phyloP scores from a whole-genome alignment of 2,797 vertebrate genomes.

The Gymnocypris eckloni region DNA sequence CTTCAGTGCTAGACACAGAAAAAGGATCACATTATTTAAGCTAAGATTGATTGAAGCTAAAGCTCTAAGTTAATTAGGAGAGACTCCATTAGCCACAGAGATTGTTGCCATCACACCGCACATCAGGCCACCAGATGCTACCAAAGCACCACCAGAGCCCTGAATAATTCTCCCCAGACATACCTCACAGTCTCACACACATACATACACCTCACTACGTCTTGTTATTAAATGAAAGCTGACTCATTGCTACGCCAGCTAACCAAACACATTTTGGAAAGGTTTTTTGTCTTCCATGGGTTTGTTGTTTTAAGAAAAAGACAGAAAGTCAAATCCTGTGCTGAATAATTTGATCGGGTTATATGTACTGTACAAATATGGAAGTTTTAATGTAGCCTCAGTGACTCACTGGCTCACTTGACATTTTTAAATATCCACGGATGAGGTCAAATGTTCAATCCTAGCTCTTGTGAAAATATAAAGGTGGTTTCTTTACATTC shows the following conservation, averaged over 20 bases:
- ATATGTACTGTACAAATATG: conserved; percentile 20
- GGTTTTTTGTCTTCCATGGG: not conserved
- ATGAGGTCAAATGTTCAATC: not conserved
- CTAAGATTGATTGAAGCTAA: not conserved
- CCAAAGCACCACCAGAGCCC: conserved; percentile 25
- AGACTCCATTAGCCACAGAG: conserved; percentile 19
- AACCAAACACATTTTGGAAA: conserved; percentile 33
- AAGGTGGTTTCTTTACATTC: conserved; percentile 5
- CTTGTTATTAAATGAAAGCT: conserved; percentile 39
- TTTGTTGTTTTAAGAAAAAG: conserved; percentile 33
- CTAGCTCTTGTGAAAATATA: not conserved
- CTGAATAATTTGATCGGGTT: conserved; percentile 8
- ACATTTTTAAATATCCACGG: conserved; percentile 12
- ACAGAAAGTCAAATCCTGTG: conserved; percentile 21
- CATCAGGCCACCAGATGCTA: conserved; percentile 55
- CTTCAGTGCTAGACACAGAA: conserved; percentile 13
- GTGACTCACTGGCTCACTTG: conserved; percentile 13
- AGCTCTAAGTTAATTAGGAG: not conserved
- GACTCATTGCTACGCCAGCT: conserved; percentile 15
- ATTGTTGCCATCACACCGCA: conserved; percentile 9
- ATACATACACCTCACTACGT: conserved; percentile 6
- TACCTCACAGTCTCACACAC: conserved; percentile 29
- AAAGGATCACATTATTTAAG: not conserved
- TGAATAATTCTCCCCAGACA: conserved; percentile 51
- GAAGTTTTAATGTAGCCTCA: not conserved